Percentiles rank a stretch among this genome's conserved stretches.
Evolutionary conservation across 2,797 vertebrate species (phyloP).

Genomic region (Euthynnus affinis): DNA sequence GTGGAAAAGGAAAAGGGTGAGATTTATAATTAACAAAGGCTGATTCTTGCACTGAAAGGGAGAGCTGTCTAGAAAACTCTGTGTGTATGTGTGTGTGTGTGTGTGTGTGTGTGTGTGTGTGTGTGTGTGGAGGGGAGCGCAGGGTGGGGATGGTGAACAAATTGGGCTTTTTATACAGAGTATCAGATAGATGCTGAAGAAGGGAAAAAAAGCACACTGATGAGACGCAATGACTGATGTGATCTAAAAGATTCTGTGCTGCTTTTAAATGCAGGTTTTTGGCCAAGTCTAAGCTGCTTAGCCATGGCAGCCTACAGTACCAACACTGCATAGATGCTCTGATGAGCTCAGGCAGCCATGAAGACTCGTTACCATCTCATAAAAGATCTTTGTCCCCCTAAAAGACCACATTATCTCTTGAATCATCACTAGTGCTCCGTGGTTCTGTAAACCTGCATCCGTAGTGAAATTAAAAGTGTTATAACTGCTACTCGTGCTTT

Average conservation of each 20-base stretch:
- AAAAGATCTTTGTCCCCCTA: constrained; percentile 57
- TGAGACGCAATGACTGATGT: constrained; percentile 42
- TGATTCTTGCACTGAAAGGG: constrained; percentile 64
- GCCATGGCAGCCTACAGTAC: constrained; percentile 38
- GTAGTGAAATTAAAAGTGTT: background rate
- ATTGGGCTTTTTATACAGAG: constrained; percentile 52
- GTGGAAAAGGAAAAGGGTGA: constrained; percentile 60
- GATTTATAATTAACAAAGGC: constrained; percentile 80
- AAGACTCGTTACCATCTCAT: constrained; percentile 62
- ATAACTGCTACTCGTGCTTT: background rate
- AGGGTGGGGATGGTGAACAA: constrained; percentile 52
- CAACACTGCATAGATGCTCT: constrained; percentile 43
- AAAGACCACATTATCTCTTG: constrained; percentile 46
- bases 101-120: too few relatives aligned
- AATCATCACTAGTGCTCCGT: constrained; percentile 14
- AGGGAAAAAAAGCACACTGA: constrained; percentile 5
- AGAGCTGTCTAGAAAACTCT: constrained; percentile 55
- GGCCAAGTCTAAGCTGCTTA: constrained; percentile 53
- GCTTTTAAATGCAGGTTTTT: constrained; percentile 55
- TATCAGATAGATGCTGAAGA: constrained; percentile 49
- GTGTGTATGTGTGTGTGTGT: too few relatives aligned
- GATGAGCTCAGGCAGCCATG: constrained; percentile 65
- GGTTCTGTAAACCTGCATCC: background rate
- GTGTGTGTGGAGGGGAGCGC: constrained; percentile 15
- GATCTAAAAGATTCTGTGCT: constrained; percentile 41